Percentiles rank a stretch among this genome's conserved stretches.
Conservation (phyloP, 2,797 vertebrate genomes). For the Mus minutoides region DNA sequence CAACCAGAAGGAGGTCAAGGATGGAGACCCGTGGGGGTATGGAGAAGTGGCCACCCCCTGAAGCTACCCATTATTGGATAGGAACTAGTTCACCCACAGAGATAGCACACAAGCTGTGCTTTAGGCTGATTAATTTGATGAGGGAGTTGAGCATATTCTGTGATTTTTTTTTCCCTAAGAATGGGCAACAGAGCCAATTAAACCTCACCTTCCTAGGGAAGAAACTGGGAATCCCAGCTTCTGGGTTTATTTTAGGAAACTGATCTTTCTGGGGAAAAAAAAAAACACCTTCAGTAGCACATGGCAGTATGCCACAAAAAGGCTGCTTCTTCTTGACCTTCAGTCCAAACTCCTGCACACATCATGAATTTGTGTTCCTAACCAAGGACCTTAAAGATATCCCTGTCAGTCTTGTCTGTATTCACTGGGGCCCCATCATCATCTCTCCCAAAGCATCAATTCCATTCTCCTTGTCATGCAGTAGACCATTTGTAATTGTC, state of each 20-base stretch:
- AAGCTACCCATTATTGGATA: conserved; percentile 69
- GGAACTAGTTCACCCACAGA: conserved; percentile 62
- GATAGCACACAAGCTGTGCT: conserved; percentile 66
- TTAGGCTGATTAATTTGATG: conserved; percentile 73
- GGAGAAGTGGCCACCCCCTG: conserved; percentile 50
- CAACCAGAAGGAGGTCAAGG: conserved; percentile 63
- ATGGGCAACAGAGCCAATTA: conserved; percentile 74
- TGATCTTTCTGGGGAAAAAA: conserved; percentile 69
- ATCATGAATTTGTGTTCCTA: conserved; percentile 58
- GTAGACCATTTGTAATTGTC: conserved; percentile 68
- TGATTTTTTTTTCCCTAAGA: conserved; percentile 68
- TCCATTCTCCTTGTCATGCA: conserved; percentile 50
- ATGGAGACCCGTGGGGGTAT: conserved; percentile 35
- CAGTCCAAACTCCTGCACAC: conserved; percentile 46
- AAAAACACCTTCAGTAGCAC: conserved; percentile 37
- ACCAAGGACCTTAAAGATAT: conserved; percentile 47
- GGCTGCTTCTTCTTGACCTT: conserved; percentile 63
- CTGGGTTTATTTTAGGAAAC: conserved; percentile 74
- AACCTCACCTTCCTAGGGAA: conserved; percentile 68
- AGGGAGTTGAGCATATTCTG: conserved; percentile 69
- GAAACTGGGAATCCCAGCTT: conserved; percentile 72
- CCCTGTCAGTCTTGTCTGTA: not conserved
- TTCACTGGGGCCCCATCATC: not conserved
- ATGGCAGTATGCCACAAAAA: conserved; percentile 63
- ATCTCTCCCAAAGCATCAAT: conserved; percentile 45